Conservation (phyloP, 2,888 invertebrate genomes). For the Thymelicus lineola region DNA sequence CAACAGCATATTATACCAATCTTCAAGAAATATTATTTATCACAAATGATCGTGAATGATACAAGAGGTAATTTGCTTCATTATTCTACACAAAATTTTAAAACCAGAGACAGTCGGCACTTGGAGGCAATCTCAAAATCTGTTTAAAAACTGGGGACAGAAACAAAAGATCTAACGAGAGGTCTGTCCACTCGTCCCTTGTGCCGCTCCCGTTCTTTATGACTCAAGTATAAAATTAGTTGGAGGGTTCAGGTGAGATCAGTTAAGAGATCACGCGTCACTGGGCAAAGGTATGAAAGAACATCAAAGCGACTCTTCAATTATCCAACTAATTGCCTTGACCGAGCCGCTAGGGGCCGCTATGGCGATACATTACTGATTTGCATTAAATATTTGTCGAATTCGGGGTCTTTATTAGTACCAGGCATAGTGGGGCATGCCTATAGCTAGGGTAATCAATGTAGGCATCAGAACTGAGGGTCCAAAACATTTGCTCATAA, state of each 20-base stretch:
- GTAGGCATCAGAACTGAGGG: too few species aligned
- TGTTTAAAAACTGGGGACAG: slow-evolving; percentile 6
- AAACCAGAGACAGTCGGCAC: not conserved
- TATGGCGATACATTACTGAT: slow-evolving; percentile 17
- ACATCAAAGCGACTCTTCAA: slow-evolving; percentile 72
- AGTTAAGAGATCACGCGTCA: slow-evolving; percentile 54
- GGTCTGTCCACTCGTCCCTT: slow-evolving; percentile 28
- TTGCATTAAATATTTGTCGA: slow-evolving; percentile 32
- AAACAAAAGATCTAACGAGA: slow-evolving; percentile 25
- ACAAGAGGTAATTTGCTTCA: not conserved
- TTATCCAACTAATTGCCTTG: slow-evolving; percentile 77
- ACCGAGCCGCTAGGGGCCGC: slow-evolving; percentile 52
- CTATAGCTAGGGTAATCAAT: too few species aligned
- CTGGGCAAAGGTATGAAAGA: slow-evolving; percentile 57
- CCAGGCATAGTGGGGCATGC: too few species aligned
- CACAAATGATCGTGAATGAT: too few species aligned
- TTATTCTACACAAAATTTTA: not conserved
- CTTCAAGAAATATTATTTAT: too few species aligned
- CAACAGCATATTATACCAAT: too few species aligned
- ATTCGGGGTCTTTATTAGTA: too few species aligned
- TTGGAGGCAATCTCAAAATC: not conserved
- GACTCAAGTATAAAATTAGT: slow-evolving; percentile 21
- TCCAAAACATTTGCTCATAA: too few species aligned
- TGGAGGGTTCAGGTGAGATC: slow-evolving; percentile 51
- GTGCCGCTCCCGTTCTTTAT: slow-evolving; percentile 3